These are phyloP conservation scores for Drosophila equinoxialis DNA, from an alignment of 1,140 invertebrate genomes.

Conservation along the genomic window DNA sequence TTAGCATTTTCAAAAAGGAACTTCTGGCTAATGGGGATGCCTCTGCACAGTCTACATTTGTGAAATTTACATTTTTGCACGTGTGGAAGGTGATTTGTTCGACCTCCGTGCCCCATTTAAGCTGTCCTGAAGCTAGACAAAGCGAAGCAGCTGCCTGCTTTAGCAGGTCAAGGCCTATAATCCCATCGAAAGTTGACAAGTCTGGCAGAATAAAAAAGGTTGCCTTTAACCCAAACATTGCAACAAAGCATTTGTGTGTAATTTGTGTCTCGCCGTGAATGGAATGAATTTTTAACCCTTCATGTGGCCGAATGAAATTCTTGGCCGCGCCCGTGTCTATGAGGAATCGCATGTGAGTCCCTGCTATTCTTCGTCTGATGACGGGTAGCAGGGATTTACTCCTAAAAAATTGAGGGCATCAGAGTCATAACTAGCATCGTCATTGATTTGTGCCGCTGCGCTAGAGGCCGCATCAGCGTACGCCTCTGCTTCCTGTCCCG, in stretches of 20 bases:
- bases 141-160: constrained; percentile 9
- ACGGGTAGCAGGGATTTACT: neutral
- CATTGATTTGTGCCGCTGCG: neutral
- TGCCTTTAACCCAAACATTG: constrained; percentile 21
- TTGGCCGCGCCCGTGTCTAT: constrained; percentile 26
- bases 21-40: constrained; percentile 1
- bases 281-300: constrained; percentile 3
- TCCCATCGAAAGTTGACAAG: constrained; percentile 29
- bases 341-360: neutral
- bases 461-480: constrained; percentile 14
- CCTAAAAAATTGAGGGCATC: too few species aligned
- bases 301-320: constrained; percentile 6
- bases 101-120: constrained; percentile 10
- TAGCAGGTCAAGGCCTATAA: constrained; percentile 25
- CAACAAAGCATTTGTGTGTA: too few species aligned
- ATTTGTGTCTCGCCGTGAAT: too few species aligned
- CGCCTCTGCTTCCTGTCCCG: neutral
- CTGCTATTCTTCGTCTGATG: too few species aligned
- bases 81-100: constrained; percentile 18
- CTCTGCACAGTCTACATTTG: constrained; percentile 1
- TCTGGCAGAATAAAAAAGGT: constrained; percentile 19
- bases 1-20: constrained; percentile 8
- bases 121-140: constrained; percentile 11
- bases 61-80: constrained; percentile 17
- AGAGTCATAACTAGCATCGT: too few species aligned